These are phyloP conservation scores for Drosophila pseudotalamancana DNA, from an alignment of 2,888 invertebrate genomes.

Conservation along the genomic window DNA sequence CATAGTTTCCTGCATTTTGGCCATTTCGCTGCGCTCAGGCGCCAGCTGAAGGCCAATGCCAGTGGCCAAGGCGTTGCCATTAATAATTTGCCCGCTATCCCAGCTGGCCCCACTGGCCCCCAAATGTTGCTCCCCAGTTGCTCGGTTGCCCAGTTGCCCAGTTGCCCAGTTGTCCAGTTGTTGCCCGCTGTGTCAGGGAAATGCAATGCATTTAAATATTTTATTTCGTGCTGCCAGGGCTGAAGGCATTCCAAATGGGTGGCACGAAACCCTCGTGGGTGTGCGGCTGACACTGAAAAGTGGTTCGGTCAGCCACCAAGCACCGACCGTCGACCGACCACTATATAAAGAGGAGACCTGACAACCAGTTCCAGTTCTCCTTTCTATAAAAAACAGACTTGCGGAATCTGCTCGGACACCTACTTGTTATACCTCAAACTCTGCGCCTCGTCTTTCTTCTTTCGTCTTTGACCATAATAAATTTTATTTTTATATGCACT, in stretches of 20 bases:
- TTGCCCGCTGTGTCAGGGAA: slow-evolving; percentile 26
- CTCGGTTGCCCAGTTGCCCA: not conserved
- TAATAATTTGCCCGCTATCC: slow-evolving; percentile 37
- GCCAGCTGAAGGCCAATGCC: slow-evolving; percentile 59
- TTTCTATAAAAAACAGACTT: slow-evolving; percentile 2
- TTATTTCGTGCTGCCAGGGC: slow-evolving; percentile 39
- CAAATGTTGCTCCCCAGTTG: not conserved
- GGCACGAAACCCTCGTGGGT: slow-evolving; percentile 55
- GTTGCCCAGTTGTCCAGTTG: not conserved
- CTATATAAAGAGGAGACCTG: slow-evolving; percentile 4
- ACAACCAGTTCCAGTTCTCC: slow-evolving; percentile 46
- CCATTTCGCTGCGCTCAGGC: slow-evolving; percentile 34
- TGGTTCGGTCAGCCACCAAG: slow-evolving; percentile 34
- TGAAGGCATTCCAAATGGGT: slow-evolving; percentile 29
- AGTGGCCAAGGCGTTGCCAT: slow-evolving; percentile 47
- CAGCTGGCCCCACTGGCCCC: no score
- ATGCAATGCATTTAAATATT: slow-evolving; percentile 63
- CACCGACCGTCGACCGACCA: not conserved
- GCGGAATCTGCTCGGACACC: slow-evolving; percentile 39
- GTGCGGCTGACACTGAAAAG: slow-evolving; percentile 67
- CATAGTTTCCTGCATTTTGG: slow-evolving; percentile 22
- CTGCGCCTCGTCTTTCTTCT: not conserved
- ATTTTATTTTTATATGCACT: slow-evolving; percentile 38
- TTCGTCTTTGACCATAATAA: slow-evolving; percentile 26
- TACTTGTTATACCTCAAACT: slow-evolving; percentile 35